Base-by-base conservation (phyloP, 2,113 vertebrate species). In the Boulengeromyrus knoepffleri region DNA sequence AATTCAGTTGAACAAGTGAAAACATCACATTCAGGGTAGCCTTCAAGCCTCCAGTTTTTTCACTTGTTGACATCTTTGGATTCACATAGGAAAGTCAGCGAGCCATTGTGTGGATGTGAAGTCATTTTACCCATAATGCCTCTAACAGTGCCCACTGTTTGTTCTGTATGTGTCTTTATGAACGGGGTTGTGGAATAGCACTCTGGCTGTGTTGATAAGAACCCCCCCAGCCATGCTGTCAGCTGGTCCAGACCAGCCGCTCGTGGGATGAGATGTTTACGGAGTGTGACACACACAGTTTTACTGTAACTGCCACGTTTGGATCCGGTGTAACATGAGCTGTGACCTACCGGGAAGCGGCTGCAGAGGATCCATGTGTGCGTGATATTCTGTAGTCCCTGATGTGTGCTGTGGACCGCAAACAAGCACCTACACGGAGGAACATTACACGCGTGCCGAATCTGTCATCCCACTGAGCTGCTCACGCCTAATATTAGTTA, bases 301-400 rank as follows among this genome's bases (percentile, higher is more conserved):
- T 89, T 91, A 92, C 93, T 92, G 93, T 92, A 92, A 92, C 52
- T 87, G 89, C 91, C 93, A 90, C 89, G 91, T 90, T 93, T 90
- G 91, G 93, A 92, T 93, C 93, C 91, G 77, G 92, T 92, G 92
- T 91, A 84, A 91, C 31, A 62, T 36, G 93, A 94, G 93, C 92
- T 91, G 93, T 89, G 91, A 93, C 91, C 92, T 93, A 94, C 93
- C 92, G 93, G 94, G 90, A 92, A 91, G 90, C 74, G 84, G 86
- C 90, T 74, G 46, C 39, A 89, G 88, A 87, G 92, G 90, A 90
- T 91, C 86, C 90, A 89, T 24, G 70, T 66, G 5, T 56, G 31
- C 42, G 47, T 85, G 88, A 77, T 89, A 90, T 88, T 84, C 85
- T 90, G 58, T 80, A 85, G 52, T 87, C 88, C 74, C 39, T 92